phyloP scores from a whole-genome alignment of 2,113 vertebrate genomes.

The Poecilia latipinna region DNA sequence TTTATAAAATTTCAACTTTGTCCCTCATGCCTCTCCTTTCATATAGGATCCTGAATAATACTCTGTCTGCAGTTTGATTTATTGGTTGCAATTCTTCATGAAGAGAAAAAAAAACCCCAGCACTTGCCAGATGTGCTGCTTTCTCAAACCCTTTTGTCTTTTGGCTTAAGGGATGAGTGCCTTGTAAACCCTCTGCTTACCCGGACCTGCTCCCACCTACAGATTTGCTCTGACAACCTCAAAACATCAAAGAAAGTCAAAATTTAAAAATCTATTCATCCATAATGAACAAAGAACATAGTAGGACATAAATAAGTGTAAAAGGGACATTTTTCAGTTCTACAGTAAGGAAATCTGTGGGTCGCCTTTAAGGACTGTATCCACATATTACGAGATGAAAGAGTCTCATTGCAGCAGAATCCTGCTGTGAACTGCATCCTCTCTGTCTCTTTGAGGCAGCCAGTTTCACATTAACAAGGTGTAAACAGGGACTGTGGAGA shows the following conservation, averaged over 20 bases:
- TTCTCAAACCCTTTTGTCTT: conserved; percentile 61
- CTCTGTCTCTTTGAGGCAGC: conserved; percentile 29
- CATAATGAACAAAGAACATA: conserved; percentile 34
- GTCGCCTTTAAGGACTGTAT: conserved; percentile 22
- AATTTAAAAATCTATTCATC: conserved; percentile 10
- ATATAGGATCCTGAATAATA: conserved; percentile 24
- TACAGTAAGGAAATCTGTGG: conserved; percentile 21
- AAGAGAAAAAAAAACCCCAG: conserved; percentile 29
- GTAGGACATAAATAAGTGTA: conserved; percentile 6
- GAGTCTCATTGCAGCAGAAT: conserved; percentile 30
- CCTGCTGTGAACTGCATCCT: conserved; percentile 36
- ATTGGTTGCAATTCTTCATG: conserved; percentile 49
- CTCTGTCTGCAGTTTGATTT: conserved; percentile 51
- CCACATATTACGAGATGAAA: conserved; percentile 36
- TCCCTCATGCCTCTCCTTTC: conserved; percentile 26
- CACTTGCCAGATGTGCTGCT: conserved; percentile 54
- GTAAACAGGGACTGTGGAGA: conserved; percentile 42
- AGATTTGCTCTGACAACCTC: conserved; percentile 48
- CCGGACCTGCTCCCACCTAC: conserved; percentile 48
- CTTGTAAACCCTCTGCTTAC: conserved; percentile 53
- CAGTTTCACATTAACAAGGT: conserved; percentile 35
- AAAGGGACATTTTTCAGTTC: conserved; percentile 8
- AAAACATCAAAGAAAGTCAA: conserved; percentile 69
- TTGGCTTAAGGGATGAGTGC: conserved; percentile 42
- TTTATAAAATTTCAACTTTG: conserved; percentile 47